Evolutionary conservation across 37 sponge, comb jelly and placozoan genomes (phyloP).

Genomic region (Bolinopsis microptera): DNA sequence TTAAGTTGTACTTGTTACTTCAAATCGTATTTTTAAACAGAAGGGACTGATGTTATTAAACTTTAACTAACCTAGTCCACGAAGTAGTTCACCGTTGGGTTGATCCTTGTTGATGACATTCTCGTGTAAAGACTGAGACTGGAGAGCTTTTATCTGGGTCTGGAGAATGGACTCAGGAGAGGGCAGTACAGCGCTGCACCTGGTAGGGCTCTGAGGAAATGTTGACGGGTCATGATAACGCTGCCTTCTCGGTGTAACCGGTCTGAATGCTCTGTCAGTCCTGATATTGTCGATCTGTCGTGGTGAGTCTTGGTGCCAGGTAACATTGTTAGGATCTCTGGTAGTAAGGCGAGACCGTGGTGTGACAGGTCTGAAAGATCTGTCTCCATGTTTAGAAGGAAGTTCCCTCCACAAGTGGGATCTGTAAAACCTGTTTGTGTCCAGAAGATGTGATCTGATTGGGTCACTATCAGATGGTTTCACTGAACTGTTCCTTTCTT

Average conservation of each 20-base stretch:
- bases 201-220: background rate
- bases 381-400: background rate
- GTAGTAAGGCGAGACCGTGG: background rate
- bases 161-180: constrained; percentile 31
- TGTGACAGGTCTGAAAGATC: background rate
- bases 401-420: background rate
- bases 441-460: background rate
- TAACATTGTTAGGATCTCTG: background rate
- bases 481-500: background rate
- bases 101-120: background rate
- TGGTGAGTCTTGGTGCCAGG: background rate
- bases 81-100: background rate
- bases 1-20: no score
- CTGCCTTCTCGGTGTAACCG: background rate
- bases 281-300: background rate
- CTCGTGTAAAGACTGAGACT: background rate
- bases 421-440: background rate
- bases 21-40: no score
- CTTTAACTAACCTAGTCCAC: background rate
- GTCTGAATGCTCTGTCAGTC: background rate
- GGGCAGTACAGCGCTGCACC: background rate
- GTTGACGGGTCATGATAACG: background rate
- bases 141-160: constrained; percentile 39
- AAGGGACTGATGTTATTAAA: no score
- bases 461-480: background rate